Conservation (phyloP, 2,797 vertebrate genomes). For the Halcyon smyrnensis region DNA sequence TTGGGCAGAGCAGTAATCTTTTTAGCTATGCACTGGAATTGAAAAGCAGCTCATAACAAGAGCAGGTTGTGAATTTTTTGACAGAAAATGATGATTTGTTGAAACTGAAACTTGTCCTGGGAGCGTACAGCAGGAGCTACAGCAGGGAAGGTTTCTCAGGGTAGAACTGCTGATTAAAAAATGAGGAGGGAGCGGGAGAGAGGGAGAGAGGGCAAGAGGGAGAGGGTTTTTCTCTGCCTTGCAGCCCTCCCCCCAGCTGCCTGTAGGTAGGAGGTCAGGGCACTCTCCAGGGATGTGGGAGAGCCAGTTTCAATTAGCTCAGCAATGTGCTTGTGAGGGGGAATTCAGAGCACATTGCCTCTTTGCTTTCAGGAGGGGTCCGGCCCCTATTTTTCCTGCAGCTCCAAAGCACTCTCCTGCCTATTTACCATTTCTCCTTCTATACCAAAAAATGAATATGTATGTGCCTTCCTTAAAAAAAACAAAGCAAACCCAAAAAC, state of each 20-base stretch:
- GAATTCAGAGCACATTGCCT: neutral
- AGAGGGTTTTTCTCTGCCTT: neutral
- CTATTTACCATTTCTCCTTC: neutral
- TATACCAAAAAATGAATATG: neutral
- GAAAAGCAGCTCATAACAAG: neutral
- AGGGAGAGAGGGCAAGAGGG: neutral
- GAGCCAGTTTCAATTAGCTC: conserved; percentile 61
- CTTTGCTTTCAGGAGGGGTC: neutral
- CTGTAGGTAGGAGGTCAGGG: conserved; percentile 21
- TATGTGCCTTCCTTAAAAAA: neutral
- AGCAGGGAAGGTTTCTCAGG: neutral
- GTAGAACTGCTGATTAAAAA: neutral
- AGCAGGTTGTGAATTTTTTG: conserved; percentile 31
- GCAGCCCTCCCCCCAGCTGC: neutral
- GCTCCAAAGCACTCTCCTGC: neutral
- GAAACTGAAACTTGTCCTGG: conserved; percentile 46
- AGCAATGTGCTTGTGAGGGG: neutral
- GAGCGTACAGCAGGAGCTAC: neutral
- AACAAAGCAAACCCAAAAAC: neutral
- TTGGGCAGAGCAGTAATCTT: conserved; percentile 45
- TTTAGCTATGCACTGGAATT: neutral
- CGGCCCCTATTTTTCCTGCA: neutral
- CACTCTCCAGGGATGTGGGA: conserved; percentile 29
- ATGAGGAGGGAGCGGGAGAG: neutral
- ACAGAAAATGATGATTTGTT: conserved; percentile 47